Evolutionary conservation across 2,797 vertebrate genomes (phyloP).

Genomic region (Gobio occitaniae): DNA sequence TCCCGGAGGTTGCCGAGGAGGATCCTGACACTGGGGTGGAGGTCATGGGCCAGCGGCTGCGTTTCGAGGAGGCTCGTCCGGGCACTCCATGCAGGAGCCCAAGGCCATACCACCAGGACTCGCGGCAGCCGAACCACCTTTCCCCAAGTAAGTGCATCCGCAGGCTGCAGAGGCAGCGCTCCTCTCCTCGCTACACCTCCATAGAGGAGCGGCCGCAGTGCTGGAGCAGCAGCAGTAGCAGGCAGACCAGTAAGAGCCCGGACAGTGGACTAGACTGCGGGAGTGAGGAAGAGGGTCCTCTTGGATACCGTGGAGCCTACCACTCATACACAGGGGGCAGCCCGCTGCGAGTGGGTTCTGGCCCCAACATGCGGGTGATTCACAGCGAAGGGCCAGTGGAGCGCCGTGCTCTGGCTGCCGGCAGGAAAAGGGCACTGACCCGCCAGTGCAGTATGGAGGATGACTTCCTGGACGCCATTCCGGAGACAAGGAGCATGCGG

Average conservation of each 20-base stretch:
- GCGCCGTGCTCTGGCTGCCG: conserved; percentile 80
- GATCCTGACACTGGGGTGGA: conserved; percentile 80
- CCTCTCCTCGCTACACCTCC: conserved; percentile 72
- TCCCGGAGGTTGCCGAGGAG: conserved; percentile 96
- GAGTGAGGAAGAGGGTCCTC: conserved; percentile 89
- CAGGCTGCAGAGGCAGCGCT: conserved; percentile 77
- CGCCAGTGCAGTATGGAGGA: conserved; percentile 93
- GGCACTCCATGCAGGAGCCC: conserved; percentile 71
- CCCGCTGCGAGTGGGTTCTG: conserved; percentile 63
- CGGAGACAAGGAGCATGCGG: conserved; percentile 70
- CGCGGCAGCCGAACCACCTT: conserved; percentile 69
- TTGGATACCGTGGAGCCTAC: conserved; percentile 74
- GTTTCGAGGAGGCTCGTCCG: conserved; percentile 72
- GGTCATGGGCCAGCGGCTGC: conserved; percentile 73
- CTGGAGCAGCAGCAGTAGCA: conserved; percentile 67
- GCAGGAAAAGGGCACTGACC: conserved; percentile 88
- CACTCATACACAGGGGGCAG: conserved; percentile 70
- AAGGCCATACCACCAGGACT: conserved; percentile 71
- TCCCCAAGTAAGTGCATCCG: conserved; percentile 68
- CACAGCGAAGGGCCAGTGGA: conserved; percentile 82
- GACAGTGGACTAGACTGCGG: conserved; percentile 96
- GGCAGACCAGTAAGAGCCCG: conserved; percentile 87
- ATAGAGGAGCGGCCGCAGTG: conserved; percentile 75
- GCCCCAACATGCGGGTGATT: conserved; percentile 73
- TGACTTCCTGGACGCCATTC: conserved; percentile 82